Evolutionary conservation across 1,140 invertebrate genomes (phyloP).

Genomic region (Sinonovacula constricta): DNA sequence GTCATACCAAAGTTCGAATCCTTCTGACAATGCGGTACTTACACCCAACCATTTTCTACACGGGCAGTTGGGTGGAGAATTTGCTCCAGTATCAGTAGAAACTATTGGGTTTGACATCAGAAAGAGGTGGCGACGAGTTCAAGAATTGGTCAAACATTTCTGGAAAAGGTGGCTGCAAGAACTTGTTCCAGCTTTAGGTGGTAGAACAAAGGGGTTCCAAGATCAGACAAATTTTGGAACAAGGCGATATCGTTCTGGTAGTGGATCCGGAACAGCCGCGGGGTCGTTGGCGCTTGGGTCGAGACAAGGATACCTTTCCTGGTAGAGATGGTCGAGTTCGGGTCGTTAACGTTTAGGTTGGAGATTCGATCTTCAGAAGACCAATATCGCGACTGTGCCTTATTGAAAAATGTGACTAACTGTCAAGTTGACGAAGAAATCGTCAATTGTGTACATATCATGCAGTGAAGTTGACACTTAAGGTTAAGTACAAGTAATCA

Average conservation of each 20-base stretch:
- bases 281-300: slow-evolving; percentile 36
- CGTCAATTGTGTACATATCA: too few species aligned
- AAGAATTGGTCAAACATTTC: background rate
- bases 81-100: slow-evolving; percentile 23
- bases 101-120: background rate
- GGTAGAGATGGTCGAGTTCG: slow-evolving; percentile 26
- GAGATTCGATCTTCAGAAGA: slow-evolving; percentile 11
- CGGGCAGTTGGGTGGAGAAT: slow-evolving; percentile 30
- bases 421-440: too few species aligned
- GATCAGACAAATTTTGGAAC: slow-evolving; percentile 37
- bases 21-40: slow-evolving; percentile 1
- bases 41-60: slow-evolving; percentile 22
- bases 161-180: background rate
- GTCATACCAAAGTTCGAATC: slow-evolving; percentile 1
- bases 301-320: background rate
- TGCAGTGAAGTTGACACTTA: too few species aligned
- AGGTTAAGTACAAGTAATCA: too few species aligned
- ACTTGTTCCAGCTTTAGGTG: slow-evolving; percentile 20
- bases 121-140: background rate
- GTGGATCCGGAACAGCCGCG: slow-evolving; percentile 54
- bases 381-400: slow-evolving; percentile 23
- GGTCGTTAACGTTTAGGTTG: slow-evolving; percentile 4
- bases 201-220: slow-evolving; percentile 53
- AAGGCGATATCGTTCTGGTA: slow-evolving; percentile 58
- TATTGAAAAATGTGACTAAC: too few species aligned